Percentiles rank a stretch among this genome's conserved stretches.
Evolutionary conservation across 35 echinoderm and acorn worm genomes (phyloP).

Genomic region (Apostichopus californicus): DNA sequence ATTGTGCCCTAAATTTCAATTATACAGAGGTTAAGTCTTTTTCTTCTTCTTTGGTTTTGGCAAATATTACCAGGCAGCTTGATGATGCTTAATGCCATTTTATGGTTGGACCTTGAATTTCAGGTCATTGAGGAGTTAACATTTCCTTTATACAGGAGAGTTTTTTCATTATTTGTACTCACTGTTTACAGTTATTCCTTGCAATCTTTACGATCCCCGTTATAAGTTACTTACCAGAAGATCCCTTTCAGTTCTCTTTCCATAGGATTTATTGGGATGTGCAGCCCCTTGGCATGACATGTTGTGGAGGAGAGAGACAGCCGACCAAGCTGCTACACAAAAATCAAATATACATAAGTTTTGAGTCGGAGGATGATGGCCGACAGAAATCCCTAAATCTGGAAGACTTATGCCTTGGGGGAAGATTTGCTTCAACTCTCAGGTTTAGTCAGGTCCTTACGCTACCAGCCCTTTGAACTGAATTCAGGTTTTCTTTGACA

Average conservation of each 20-base stretch:
- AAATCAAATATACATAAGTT: background rate
- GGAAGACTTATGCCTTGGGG: conserved; percentile 20
- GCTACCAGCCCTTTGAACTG: background rate
- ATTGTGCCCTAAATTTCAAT: too few species aligned
- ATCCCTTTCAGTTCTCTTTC: conserved; percentile 45
- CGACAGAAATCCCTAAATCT: conserved; percentile 17
- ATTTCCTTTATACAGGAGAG: too few species aligned
- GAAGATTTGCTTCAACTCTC: background rate
- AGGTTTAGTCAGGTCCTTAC: background rate
- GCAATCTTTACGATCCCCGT: too few species aligned
- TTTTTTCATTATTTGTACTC: too few species aligned
- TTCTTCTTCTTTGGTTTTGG: too few species aligned
- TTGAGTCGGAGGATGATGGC: conserved; percentile 37
- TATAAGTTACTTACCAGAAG: conserved; percentile 4
- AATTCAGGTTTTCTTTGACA: conserved; percentile 32
- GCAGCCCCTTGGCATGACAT: conserved; percentile 53
- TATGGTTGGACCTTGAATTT: too few species aligned
- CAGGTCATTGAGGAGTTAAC: too few species aligned
- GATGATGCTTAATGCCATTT: too few species aligned
- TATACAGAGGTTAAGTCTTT: too few species aligned
- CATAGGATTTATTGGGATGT: conserved; percentile 30
- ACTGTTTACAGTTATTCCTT: too few species aligned
- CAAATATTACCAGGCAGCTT: too few species aligned
- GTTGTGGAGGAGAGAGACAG: conserved; percentile 15
- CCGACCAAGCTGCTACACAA: conserved; percentile 22